Evolutionary conservation across 2,113 vertebrate genomes (phyloP).

Genomic region (Takifugu flavidus): DNA sequence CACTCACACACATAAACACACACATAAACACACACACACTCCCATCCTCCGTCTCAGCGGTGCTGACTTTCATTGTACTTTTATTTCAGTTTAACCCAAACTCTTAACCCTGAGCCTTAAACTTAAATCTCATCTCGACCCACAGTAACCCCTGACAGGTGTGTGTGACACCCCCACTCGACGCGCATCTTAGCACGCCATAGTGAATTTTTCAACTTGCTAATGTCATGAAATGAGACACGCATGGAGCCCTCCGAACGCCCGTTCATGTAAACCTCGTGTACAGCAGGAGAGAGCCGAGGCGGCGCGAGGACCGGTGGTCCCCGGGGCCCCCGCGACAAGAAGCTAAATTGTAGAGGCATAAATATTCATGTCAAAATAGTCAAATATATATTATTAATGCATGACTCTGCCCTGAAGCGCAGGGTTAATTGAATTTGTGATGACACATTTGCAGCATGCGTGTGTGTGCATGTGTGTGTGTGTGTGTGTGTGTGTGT

Average conservation of each 20-base stretch:
- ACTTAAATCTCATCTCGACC: constrained; percentile 3
- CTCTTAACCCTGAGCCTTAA: too few species aligned
- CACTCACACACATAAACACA: neutral
- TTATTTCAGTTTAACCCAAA: too few species aligned
- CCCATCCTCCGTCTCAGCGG: neutral
- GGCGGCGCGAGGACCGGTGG: constrained; percentile 9
- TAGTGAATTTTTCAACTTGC: constrained; percentile 56
- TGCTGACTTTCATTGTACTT: too few species aligned
- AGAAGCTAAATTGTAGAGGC: constrained; percentile 39
- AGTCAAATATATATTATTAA: constrained; percentile 50
- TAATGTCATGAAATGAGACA: constrained; percentile 58
- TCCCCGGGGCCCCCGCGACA: constrained; percentile 21
- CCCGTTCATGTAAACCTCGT: constrained; percentile 35
- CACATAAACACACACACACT: neutral
- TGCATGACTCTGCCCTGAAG: constrained; percentile 47
- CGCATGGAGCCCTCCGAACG: constrained; percentile 22
- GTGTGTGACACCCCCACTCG: constrained; percentile 41
- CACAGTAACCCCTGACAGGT: constrained; percentile 44
- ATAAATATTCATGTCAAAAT: constrained; percentile 65
- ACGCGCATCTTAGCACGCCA: constrained; percentile 22
- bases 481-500: constrained; percentile 10
- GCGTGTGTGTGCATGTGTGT: constrained; percentile 6
- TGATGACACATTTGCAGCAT: constrained; percentile 38
- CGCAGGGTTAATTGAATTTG: constrained; percentile 59
- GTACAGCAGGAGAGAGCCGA: constrained; percentile 26